phyloP scores from a whole-genome alignment of 2,113 vertebrate species.

The Catharus bicknelli region DNA sequence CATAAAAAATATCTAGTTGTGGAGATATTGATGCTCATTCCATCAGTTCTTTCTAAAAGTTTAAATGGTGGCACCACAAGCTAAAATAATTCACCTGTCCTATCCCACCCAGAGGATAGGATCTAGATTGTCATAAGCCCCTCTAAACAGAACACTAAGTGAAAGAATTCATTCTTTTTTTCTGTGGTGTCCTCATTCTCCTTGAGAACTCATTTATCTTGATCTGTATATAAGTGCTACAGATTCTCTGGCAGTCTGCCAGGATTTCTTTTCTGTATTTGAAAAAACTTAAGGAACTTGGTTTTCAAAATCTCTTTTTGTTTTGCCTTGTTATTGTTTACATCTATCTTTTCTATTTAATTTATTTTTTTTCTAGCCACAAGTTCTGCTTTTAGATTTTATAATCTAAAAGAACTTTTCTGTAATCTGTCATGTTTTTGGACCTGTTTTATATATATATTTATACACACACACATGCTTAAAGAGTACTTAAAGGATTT shows the following conservation, averaged over 20 bases:
- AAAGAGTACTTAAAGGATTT: not conserved
- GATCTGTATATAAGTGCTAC: not conserved
- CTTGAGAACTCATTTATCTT: conserved; percentile 25
- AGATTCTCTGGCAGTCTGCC: not conserved
- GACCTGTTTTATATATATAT: not conserved
- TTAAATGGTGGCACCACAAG: not conserved
- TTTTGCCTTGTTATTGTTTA: not conserved
- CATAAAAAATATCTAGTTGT: not conserved
- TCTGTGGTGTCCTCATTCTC: not conserved
- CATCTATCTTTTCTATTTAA: not conserved
- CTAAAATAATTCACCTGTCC: not conserved
- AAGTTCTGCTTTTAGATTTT: not conserved
- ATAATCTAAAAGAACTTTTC: not conserved
- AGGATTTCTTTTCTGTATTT: not conserved
- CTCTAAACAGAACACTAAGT: not conserved
- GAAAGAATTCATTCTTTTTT: not conserved
- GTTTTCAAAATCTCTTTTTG: not conserved
- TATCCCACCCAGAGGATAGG: not conserved
- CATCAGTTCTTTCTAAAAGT: not conserved
- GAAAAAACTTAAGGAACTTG: not conserved
- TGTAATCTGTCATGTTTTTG: not conserved
- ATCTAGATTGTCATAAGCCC: not conserved
- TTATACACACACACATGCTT: no score
- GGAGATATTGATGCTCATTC: not conserved
- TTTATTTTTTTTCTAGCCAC: not conserved